These are phyloP conservation scores for Baccha elongata DNA, from an alignment of 2,888 invertebrate species.

Conservation along the genomic window DNA sequence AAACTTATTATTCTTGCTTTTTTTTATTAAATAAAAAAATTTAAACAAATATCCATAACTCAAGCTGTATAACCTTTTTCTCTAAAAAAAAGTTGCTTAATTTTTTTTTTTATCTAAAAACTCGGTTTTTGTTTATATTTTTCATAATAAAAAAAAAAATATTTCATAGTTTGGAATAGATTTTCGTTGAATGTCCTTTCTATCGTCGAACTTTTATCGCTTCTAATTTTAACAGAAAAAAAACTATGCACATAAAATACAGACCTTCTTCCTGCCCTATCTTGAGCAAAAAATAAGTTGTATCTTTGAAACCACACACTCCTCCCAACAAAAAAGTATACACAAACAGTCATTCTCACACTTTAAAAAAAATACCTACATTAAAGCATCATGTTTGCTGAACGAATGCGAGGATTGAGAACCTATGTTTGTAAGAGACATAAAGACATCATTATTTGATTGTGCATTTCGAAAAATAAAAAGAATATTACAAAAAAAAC, in stretches of 20 bases:
- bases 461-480: constrained; percentile 67
- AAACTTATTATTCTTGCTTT: constrained; percentile 55
- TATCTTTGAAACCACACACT: constrained; percentile 57
- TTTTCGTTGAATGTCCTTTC: constrained; percentile 68
- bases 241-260: constrained; percentile 65
- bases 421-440: constrained; percentile 70
- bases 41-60: constrained; percentile 24
- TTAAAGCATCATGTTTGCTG: constrained; percentile 71
- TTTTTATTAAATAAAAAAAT: constrained; percentile 11
- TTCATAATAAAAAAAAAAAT: constrained; percentile 42
- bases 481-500: constrained; percentile 56
- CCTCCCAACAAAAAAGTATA: constrained; percentile 25
- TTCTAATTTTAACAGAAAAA: constrained; percentile 20
- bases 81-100: constrained; percentile 37
- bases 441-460: constrained; percentile 69
- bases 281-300: constrained; percentile 49
- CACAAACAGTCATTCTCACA: constrained; percentile 72
- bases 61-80: constrained; percentile 49
- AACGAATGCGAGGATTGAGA: constrained; percentile 73
- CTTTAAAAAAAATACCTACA: constrained; percentile 38
- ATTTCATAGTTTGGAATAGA: constrained; percentile 24
- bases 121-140: constrained; percentile 39
- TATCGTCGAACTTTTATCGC: constrained; percentile 59
- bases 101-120: constrained; percentile 16
- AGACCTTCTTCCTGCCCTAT: constrained; percentile 42